Evolutionary conservation across 2,888 invertebrate species (phyloP).

Genomic region (Caenorhabditis sp.): DNA sequence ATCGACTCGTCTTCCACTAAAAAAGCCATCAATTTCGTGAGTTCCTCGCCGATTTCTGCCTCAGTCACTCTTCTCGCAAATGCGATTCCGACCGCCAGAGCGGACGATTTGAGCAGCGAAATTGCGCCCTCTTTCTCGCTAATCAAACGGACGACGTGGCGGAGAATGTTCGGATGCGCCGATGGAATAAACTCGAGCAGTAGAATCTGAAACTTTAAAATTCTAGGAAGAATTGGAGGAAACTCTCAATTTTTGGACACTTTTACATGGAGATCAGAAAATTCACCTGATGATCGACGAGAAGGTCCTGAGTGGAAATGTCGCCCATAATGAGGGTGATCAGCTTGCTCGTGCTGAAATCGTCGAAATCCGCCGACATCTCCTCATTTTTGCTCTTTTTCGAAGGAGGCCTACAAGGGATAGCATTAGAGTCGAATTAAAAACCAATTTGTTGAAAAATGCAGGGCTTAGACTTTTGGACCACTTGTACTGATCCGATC

Average conservation of each 20-base stretch:
- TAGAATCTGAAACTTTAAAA: neutral
- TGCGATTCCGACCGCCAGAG: slow-evolving; percentile 55
- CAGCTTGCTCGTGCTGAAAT: slow-evolving; percentile 43
- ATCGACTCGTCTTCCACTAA: slow-evolving; percentile 22
- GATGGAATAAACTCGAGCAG: slow-evolving; percentile 45
- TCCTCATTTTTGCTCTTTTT: slow-evolving; percentile 16
- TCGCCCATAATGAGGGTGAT: slow-evolving; percentile 48
- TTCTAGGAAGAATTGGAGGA: neutral
- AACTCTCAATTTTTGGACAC: neutral
- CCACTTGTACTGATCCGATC: too few relatives aligned
- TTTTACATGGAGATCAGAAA: neutral
- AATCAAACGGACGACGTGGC: slow-evolving; percentile 21
- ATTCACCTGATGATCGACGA: slow-evolving; percentile 42
- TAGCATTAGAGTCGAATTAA: too few relatives aligned
- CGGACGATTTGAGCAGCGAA: slow-evolving; percentile 11
- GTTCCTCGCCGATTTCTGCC: slow-evolving; percentile 19
- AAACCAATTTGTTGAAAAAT: too few relatives aligned
- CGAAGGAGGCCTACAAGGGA: too few relatives aligned
- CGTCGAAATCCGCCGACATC: slow-evolving; percentile 15
- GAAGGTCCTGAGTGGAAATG: slow-evolving; percentile 23
- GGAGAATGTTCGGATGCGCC: slow-evolving; percentile 32
- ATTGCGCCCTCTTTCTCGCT: slow-evolving; percentile 8
- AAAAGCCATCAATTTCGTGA: slow-evolving; percentile 13
- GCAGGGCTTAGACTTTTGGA: too few relatives aligned
- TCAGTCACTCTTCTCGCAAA: slow-evolving; percentile 55